Conservation (phyloP, 1,140 invertebrate species). For the Geopemphigus sp. region DNA sequence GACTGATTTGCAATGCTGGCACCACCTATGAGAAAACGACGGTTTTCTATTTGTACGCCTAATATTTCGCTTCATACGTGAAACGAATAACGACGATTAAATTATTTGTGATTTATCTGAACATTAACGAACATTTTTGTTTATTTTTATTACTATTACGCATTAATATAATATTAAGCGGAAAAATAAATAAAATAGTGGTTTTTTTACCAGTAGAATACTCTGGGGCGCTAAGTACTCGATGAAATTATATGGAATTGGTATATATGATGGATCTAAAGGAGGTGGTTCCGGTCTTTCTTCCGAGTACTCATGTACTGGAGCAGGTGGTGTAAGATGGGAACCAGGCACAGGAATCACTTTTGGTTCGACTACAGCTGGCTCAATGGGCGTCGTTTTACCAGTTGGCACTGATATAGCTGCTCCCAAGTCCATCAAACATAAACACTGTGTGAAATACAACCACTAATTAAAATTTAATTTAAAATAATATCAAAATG, state of each 20-base stretch:
- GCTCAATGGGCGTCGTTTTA: conserved; percentile 53
- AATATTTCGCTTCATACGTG: no score
- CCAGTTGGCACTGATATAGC: conserved; percentile 53
- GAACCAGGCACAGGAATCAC: conserved; percentile 32
- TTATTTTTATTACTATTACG: no score
- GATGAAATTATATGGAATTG: conserved; percentile 51
- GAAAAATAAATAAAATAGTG: not conserved
- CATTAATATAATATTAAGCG: no score
- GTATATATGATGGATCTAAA: conserved; percentile 53
- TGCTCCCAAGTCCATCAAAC: conserved; percentile 4
- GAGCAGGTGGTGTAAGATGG: conserved; percentile 49
- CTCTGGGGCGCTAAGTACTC: conserved; percentile 51
- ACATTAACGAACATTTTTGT: no score
- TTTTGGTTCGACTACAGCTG: conserved; percentile 50
- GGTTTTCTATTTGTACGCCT: no score
- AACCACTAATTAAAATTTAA: not conserved
- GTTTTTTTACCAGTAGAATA: conserved; percentile 52
- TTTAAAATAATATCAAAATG: not conserved
- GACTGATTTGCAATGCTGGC: no score
- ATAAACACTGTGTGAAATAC: not conserved
- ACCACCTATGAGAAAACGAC: no score
- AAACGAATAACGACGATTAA: no score
- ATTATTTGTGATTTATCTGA: no score
- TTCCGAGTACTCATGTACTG: conserved; percentile 53
- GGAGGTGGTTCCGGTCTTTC: conserved; percentile 53